Percentiles rank a stretch among this genome's conserved stretches.
Conservation (phyloP, 64 coral and sea anemone genomes). For the Dendronephthya gigantea region DNA sequence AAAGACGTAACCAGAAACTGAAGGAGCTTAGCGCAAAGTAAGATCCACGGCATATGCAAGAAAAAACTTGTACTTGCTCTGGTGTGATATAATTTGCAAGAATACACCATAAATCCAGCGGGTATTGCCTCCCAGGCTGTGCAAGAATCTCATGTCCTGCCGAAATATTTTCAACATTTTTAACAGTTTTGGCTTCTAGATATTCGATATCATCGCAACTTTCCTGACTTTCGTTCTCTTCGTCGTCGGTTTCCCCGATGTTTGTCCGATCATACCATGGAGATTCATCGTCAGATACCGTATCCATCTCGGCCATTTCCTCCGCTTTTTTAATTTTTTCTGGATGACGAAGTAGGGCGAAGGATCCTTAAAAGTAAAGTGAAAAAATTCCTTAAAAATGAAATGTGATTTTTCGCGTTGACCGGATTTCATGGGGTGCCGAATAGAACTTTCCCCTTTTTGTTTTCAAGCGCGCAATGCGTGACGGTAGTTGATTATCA, state of each 20-base stretch:
- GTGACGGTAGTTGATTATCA: too few species aligned
- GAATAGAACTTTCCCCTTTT: too few species aligned
- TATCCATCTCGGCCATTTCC: neutral
- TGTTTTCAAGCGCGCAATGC: too few species aligned
- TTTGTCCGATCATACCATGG: neutral
- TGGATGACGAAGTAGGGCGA: neutral
- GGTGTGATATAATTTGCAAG: neutral
- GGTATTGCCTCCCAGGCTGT: neutral
- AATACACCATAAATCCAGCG: constrained; percentile 3
- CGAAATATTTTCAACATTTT: neutral
- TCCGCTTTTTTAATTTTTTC: neutral
- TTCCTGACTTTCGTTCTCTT: neutral
- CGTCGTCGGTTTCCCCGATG: neutral
- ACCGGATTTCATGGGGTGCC: too few species aligned
- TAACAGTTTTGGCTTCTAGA: neutral
- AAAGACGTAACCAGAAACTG: neutral
- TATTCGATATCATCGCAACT: neutral
- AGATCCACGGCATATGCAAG: neutral
- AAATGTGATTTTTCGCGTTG: too few species aligned
- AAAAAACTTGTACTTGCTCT: neutral
- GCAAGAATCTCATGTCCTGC: neutral
- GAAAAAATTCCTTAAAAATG: neutral
- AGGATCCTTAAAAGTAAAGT: neutral
- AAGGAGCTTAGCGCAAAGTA: neutral
- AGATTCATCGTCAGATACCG: neutral